These are phyloP conservation scores for Martes flavigula DNA, from an alignment of 2,797 vertebrate genomes.

Conservation along the genomic window DNA sequence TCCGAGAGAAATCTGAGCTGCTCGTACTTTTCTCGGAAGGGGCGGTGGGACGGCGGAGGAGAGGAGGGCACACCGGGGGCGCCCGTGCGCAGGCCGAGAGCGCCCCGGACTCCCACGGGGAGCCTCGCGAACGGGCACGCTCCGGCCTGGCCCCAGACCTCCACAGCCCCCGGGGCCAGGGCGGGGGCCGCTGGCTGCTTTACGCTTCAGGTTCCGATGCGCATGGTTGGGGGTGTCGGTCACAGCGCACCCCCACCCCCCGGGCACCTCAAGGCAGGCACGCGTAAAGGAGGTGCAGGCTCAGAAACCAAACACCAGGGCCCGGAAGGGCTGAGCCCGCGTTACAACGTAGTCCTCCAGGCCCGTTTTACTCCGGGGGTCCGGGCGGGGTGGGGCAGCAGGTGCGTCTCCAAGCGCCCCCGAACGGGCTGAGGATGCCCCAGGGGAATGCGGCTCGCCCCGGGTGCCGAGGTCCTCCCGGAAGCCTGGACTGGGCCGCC, in stretches of 20 bases:
- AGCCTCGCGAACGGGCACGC: not conserved
- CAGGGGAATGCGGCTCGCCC: accelerated
- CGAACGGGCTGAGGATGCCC: accelerated
- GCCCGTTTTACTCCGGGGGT: not conserved
- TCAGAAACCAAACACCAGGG: not conserved
- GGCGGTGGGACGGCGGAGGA: not conserved
- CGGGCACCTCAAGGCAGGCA: not conserved
- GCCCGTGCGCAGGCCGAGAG: not conserved
- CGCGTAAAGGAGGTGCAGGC: too few relatives aligned
- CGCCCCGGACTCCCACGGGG: not conserved
- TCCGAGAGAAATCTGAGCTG: not conserved
- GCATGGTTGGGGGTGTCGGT: not conserved
- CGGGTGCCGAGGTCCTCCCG: not conserved
- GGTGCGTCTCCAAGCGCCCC: too few relatives aligned
- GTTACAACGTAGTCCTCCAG: not conserved
- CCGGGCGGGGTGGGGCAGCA: too few relatives aligned
- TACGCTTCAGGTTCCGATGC: not conserved
- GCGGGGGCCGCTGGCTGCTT: not conserved
- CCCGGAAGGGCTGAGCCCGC: not conserved
- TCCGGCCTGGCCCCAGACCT: accelerated
- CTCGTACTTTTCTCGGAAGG: not conserved
- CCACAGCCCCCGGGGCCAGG: accelerated
- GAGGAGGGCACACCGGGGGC: not conserved
- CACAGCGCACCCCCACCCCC: not conserved
- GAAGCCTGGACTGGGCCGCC: not conserved